Evolutionary conservation across 1,140 invertebrate genomes (phyloP).

Genomic region (Luehdorfia chinensis): DNA sequence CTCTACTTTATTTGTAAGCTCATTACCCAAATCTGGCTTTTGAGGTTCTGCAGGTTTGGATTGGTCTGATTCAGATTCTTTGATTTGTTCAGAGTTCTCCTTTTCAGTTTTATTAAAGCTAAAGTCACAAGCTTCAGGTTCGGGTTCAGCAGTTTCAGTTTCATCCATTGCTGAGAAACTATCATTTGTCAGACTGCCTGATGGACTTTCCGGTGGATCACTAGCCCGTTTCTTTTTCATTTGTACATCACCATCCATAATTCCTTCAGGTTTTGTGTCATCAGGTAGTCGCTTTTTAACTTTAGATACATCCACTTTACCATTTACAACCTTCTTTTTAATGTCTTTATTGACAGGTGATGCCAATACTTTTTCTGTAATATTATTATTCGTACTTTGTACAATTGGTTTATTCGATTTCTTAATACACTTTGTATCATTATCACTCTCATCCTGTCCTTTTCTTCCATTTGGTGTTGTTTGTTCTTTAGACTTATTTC

Average conservation of each 20-base stretch:
- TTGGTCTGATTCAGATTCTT: conserved; percentile 66
- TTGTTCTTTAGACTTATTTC: conserved; percentile 90
- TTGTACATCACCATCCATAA: conserved; percentile 80
- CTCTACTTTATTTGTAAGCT: conserved; percentile 53
- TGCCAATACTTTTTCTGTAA: conserved; percentile 72
- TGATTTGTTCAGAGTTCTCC: conserved; percentile 60
- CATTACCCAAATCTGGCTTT: conserved; percentile 49
- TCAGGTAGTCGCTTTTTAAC: conserved; percentile 84
- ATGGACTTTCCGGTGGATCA: conserved; percentile 83
- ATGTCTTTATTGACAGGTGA: conserved; percentile 79
- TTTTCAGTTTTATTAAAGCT: conserved; percentile 66
- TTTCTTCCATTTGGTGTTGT: conserved; percentile 80
- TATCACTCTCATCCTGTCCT: conserved; percentile 84
- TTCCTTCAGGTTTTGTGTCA: conserved; percentile 72
- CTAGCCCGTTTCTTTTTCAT: conserved; percentile 86
- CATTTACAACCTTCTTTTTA: conserved; percentile 82
- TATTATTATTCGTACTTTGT: conserved; percentile 70
- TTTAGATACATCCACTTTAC: conserved; percentile 81
- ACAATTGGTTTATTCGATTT: conserved; percentile 61
- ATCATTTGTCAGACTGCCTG: conserved; percentile 88
- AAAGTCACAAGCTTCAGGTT: conserved; percentile 78
- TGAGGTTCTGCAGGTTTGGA: conserved; percentile 44
- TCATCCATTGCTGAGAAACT: conserved; percentile 89
- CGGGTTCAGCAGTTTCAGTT: conserved; percentile 80
- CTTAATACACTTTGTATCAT: conserved; percentile 74